Percentiles rank a stretch among this genome's conserved stretches.
Conservation (phyloP, 2,888 invertebrate genomes). For the Drosophila mulleri region DNA sequence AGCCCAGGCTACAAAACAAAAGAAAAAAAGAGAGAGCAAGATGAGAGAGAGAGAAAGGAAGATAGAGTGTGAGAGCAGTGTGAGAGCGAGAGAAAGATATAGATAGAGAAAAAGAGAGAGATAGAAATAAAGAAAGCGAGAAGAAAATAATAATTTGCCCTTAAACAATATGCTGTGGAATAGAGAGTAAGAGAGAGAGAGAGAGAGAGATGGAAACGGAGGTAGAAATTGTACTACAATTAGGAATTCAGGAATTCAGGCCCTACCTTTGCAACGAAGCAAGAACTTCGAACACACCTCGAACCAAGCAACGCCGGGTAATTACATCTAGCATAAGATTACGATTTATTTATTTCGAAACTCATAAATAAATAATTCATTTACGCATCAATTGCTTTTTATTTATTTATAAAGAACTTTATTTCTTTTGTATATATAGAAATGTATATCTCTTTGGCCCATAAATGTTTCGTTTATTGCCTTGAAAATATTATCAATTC, state of each 20-base stretch:
- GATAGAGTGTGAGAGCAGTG: background rate
- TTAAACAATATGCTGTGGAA: too few species aligned
- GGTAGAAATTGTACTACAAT: too few species aligned
- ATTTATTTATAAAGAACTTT: conserved; percentile 4
- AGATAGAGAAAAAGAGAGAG: too few species aligned
- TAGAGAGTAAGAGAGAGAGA: background rate
- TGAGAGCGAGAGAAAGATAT: background rate
- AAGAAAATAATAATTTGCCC: too few species aligned
- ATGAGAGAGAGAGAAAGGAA: background rate
- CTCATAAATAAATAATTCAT: conserved; percentile 4
- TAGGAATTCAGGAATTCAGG: too few species aligned
- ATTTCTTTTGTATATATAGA: background rate
- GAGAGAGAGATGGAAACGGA: too few species aligned
- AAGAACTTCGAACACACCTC: background rate
- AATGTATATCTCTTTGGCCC: background rate
- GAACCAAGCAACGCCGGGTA: background rate
- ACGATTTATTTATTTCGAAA: background rate
- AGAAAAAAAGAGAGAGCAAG: too few species aligned
- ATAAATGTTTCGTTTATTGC: conserved; percentile 2
- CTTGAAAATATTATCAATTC: conserved; percentile 20
- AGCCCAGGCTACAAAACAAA: too few species aligned
- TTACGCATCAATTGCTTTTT: background rate
- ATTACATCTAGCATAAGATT: background rate
- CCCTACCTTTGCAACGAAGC: background rate
- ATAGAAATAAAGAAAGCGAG: too few species aligned